Conservation (phyloP, 2,113 vertebrate genomes). For the Gallinago undulata region DNA sequence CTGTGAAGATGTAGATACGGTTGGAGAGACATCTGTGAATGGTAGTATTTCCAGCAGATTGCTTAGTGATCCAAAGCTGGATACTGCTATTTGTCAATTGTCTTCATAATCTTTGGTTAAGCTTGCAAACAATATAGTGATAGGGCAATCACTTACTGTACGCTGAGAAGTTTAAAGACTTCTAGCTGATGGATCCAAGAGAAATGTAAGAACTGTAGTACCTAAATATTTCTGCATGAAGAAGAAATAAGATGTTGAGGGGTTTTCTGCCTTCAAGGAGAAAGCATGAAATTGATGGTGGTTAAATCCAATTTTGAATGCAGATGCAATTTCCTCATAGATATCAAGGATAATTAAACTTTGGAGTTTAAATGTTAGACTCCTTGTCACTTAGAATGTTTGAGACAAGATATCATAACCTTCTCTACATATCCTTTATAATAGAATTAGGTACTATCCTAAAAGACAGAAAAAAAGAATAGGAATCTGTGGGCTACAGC, state of each 20-base stretch:
- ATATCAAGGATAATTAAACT: slow-evolving; percentile 46
- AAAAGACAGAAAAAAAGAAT: neutral
- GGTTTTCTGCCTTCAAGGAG: neutral
- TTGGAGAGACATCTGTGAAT: neutral
- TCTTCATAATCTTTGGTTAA: neutral
- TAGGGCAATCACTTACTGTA: neutral
- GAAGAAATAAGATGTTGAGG: neutral
- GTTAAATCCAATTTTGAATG: neutral
- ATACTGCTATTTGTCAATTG: neutral
- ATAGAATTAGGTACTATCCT: neutral
- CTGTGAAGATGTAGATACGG: neutral
- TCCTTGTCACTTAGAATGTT: neutral
- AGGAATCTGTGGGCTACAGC: neutral
- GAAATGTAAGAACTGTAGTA: neutral
- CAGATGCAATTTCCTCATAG: neutral
- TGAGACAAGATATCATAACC: neutral
- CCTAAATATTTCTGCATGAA: neutral
- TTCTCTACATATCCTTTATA: neutral
- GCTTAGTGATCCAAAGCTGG: neutral
- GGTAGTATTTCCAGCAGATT: neutral
- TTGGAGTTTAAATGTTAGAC: neutral
- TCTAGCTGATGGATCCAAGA: neutral
- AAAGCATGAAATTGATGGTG: neutral
- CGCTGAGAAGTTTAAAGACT: neutral
- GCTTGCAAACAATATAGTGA: neutral